Conservation (phyloP, 92 coral and sea anemone species). For the Pocillopora grandis region DNA sequence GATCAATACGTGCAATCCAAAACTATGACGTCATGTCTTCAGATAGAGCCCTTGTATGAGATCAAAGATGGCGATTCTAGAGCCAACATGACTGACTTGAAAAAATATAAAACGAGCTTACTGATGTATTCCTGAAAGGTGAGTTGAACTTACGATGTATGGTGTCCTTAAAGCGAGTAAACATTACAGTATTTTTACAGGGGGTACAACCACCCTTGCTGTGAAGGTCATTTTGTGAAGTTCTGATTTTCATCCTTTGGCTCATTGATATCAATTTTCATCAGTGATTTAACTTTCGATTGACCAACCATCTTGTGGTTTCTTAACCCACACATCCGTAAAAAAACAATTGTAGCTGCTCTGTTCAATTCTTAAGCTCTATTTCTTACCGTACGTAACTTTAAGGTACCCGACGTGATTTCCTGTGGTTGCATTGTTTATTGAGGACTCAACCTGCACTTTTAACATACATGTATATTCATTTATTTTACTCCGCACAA, state of each 20-base stretch:
- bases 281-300: neutral
- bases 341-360: neutral
- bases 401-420: slow-evolving; percentile 24
- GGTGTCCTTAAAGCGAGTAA: neutral
- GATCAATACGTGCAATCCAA: slow-evolving; percentile 29
- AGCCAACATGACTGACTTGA: slow-evolving; percentile 33
- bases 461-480: neutral
- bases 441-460: slow-evolving; percentile 22
- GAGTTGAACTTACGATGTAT: neutral
- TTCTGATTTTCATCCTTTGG: neutral
- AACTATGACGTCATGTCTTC: slow-evolving; percentile 44
- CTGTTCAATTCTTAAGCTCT: neutral
- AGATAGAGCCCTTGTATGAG: neutral
- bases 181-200: neutral
- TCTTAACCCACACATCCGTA: neutral
- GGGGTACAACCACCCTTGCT: slow-evolving; percentile 15
- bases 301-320: neutral
- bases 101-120: neutral
- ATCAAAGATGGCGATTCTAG: slow-evolving; percentile 44
- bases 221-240: slow-evolving; percentile 9
- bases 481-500: neutral
- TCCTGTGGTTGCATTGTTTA: slow-evolving; percentile 40
- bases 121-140: slow-evolving; percentile 16
- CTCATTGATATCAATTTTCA: neutral
- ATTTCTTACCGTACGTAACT: neutral